Conservation (phyloP, 2,113 vertebrate species). For the Gobiocypris rarus region DNA sequence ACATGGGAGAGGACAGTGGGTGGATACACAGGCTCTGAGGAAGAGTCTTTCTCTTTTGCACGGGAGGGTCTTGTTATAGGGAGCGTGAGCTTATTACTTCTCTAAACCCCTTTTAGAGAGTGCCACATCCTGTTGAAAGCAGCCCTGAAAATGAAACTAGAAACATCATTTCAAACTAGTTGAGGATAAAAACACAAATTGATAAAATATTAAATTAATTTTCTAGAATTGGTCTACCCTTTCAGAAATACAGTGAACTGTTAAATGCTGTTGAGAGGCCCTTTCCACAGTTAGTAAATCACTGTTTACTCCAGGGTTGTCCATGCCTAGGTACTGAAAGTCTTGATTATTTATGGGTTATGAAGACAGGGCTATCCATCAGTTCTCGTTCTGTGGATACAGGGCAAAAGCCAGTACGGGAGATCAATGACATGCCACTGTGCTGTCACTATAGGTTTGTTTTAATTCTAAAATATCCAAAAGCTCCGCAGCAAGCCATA, state of each 20-base stretch:
- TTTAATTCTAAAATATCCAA: conserved; percentile 43
- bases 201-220: not conserved
- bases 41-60: conserved; percentile 26
- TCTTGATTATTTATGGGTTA: conserved; percentile 56
- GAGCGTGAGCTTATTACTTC: conserved; percentile 42
- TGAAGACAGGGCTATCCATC: conserved; percentile 55
- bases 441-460: conserved; percentile 41
- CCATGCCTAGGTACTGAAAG: conserved; percentile 25
- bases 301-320: conserved; percentile 6
- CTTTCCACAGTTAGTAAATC: conserved; percentile 30
- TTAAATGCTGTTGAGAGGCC: not conserved
- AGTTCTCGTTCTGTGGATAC: conserved; percentile 36
- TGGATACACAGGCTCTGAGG: conserved; percentile 45
- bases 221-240: not conserved
- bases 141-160: not conserved
- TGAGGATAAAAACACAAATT: not conserved
- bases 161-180: not conserved
- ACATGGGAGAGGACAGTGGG: conserved; percentile 61
- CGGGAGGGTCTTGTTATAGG: conserved; percentile 39
- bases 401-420: conserved; percentile 36
- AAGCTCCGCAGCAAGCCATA: conserved; percentile 19
- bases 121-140: conserved; percentile 11
- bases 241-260: not conserved
- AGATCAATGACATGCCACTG: conserved; percentile 50
- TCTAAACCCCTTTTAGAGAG: conserved; percentile 12